These are phyloP conservation scores for Gastrophysa polygoni DNA, from an alignment of 2,888 invertebrate species.

Conservation along the genomic window DNA sequence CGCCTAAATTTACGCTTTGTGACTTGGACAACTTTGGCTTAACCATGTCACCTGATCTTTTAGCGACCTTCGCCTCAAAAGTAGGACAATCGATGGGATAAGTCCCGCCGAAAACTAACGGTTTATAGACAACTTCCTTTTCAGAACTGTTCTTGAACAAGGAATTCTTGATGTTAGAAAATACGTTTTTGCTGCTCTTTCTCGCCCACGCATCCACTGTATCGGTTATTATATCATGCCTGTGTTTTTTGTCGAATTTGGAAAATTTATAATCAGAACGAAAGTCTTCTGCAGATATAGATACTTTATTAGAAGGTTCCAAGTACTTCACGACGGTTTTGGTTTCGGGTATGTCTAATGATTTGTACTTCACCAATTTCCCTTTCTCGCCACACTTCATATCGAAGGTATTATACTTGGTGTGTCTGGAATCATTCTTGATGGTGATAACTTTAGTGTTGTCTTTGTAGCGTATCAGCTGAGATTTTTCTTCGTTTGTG, in stretches of 20 bases:
- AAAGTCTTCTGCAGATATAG: slow-evolving; percentile 55
- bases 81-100: slow-evolving; percentile 82
- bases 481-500: slow-evolving; percentile 55
- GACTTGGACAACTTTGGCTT: slow-evolving; percentile 19
- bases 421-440: slow-evolving; percentile 52
- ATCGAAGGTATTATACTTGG: slow-evolving; percentile 57
- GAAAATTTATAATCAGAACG: slow-evolving; percentile 49
- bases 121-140: slow-evolving; percentile 61
- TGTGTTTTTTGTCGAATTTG: slow-evolving; percentile 49
- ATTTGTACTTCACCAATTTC: slow-evolving; percentile 53
- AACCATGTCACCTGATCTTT: neutral
- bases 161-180: slow-evolving; percentile 53
- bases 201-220: slow-evolving; percentile 70
- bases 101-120: slow-evolving; percentile 83
- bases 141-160: slow-evolving; percentile 51
- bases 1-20: slow-evolving; percentile 4
- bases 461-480: slow-evolving; percentile 55
- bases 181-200: slow-evolving; percentile 50
- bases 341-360: slow-evolving; percentile 50
- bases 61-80: slow-evolving; percentile 20
- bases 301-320: slow-evolving; percentile 53
- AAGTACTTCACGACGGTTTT: slow-evolving; percentile 53
- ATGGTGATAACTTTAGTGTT: slow-evolving; percentile 51
- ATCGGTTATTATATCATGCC: slow-evolving; percentile 64
- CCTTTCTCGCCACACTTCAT: slow-evolving; percentile 46